Evolutionary conservation across 2,888 invertebrate species (phyloP), one percentile per base, ranked within the genome.

Genomic region (Sycophila texana): DNA sequence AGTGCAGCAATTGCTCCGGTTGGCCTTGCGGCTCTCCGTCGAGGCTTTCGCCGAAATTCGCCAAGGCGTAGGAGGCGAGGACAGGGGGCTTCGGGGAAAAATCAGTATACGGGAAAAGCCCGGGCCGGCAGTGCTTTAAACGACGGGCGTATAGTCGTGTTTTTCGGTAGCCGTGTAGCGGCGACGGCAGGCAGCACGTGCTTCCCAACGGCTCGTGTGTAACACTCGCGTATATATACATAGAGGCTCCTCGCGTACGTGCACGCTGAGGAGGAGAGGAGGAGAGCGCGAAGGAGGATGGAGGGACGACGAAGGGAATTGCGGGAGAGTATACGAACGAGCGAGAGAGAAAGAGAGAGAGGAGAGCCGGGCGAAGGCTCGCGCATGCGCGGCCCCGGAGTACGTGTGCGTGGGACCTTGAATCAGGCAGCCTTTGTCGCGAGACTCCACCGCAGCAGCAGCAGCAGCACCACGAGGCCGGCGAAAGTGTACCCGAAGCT

Each of bases 361-460:
- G 58, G 3, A 12, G 58, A 58, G 60, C 30, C 16, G 53, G 63
- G 39, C 30, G 49, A 20, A 58, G 80, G 60, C 47, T 39, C 39
- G 71, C 68, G 68, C 77, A 76, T 81, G 80, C 83, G 83, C 80
- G 77, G 83, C 83, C 70, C 39, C 80, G 83, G 83, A 82, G 80
- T 82, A 80, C 81, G 82, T 82, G 80, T 77, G 83, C 81, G 83
- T 83, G 83, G 89, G 89, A 89, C 90, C 90, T 89, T 90, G 90
- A 90, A 89, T 89, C 90, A 86, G 86, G 87, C 89, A 88, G 90
- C 89, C 89, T 90, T 90, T 89, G 89, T 90, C 89, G 89, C 88
- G 89, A 86, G 88, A 86, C 86, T 66, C 68, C 67, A 67, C 73
- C 68, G 73, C 84, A 18, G 51, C 72, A n/a, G 60, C 67, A n/a